Conservation (phyloP, 2,113 vertebrate species). For the Caloenas nicobarica region DNA sequence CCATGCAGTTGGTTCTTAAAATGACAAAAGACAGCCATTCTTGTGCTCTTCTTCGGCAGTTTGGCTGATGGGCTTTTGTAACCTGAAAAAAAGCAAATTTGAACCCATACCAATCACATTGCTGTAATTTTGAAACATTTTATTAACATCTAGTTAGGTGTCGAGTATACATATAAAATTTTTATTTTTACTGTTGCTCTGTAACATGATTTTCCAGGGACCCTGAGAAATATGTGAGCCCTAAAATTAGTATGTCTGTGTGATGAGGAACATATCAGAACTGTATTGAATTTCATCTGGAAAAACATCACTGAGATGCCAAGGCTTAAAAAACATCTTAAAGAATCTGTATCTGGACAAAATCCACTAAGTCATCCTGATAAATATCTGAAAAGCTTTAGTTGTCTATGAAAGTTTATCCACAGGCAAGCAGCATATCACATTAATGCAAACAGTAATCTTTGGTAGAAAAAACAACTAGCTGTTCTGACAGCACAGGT, state of each 20-base stretch:
- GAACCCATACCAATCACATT: neutral
- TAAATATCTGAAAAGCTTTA: neutral
- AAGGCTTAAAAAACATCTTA: neutral
- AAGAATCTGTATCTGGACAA: neutral
- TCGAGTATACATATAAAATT: neutral
- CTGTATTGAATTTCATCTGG: neutral
- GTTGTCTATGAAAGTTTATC: neutral
- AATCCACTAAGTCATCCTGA: neutral
- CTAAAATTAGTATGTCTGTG: neutral
- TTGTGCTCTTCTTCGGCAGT: neutral
- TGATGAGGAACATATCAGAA: neutral
- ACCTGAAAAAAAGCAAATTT: neutral
- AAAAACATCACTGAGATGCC: neutral
- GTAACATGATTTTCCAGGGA: neutral
- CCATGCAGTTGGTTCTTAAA: neutral
- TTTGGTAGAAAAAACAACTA: neutral
- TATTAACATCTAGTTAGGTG: neutral
- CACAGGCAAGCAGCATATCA: neutral
- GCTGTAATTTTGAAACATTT: neutral
- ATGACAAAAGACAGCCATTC: neutral
- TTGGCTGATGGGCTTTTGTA: neutral
- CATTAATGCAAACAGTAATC: neutral
- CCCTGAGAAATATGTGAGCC: neutral
- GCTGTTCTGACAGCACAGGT: neutral
- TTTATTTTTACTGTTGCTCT: neutral